A percentile compares a stretch with the other conserved stretches of the same genome.
Conservation (phyloP, 2,113 vertebrate species). For the Paralichthys olivaceus region DNA sequence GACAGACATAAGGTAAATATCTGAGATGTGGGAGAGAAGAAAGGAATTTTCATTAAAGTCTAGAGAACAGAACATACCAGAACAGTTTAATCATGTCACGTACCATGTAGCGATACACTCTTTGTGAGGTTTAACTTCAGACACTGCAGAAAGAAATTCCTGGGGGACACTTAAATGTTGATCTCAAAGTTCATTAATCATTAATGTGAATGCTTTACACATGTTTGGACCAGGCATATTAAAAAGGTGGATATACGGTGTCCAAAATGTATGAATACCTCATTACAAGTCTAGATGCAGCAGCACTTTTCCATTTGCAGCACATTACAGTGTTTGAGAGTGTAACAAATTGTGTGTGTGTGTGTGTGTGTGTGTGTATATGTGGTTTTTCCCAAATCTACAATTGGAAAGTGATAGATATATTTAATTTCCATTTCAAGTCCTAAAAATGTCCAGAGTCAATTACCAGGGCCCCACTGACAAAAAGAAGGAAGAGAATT, state of each 20-base stretch:
- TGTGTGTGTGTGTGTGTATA: background rate
- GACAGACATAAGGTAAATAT: slow-evolving; percentile 32
- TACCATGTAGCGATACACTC: background rate
- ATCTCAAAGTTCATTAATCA: background rate
- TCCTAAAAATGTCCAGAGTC: background rate
- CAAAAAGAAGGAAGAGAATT: background rate
- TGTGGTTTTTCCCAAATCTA: background rate
- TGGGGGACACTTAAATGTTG: background rate
- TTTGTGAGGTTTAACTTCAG: background rate
- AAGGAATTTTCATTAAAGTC: slow-evolving; percentile 23
- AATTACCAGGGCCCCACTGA: background rate
- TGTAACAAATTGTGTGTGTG: background rate
- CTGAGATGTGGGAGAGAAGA: slow-evolving; percentile 6
- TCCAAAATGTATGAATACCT: background rate
- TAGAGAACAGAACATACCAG: background rate
- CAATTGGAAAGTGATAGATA: background rate
- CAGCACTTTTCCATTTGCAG: background rate
- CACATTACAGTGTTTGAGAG: background rate
- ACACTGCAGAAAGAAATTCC: background rate
- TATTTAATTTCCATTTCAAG: background rate
- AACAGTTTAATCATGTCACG: slow-evolving; percentile 1
- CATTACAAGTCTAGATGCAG: too few relatives aligned
- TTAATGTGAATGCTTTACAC: background rate
- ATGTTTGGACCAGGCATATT: too few relatives aligned
- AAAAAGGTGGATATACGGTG: background rate